phyloP scores from a whole-genome alignment of 1,140 invertebrate species.

The Drosophila ananassae region DNA sequence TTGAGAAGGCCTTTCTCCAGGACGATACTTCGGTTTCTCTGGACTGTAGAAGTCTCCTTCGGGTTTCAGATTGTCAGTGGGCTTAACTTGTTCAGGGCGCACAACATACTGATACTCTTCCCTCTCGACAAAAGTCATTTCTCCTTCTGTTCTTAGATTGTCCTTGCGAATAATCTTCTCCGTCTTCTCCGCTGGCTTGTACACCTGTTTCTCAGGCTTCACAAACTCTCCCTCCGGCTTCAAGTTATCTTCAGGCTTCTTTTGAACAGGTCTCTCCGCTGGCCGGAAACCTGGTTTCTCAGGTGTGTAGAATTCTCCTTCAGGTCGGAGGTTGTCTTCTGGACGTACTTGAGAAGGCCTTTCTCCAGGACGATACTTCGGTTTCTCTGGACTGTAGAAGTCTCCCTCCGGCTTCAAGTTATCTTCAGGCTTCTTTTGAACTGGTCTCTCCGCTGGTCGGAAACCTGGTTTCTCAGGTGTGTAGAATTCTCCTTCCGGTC shows the following conservation, averaged over 20 bases:
- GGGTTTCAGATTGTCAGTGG: conserved; percentile 86
- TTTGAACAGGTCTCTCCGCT: conserved; percentile 84
- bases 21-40: conserved; percentile 71
- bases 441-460: no score
- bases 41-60: conserved; percentile 86
- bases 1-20: conserved; percentile 84
- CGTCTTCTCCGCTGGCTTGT: conserved; percentile 75
- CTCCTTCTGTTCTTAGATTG: conserved; percentile 85
- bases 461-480: no score
- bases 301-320: conserved; percentile 84
- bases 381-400: conserved; percentile 78
- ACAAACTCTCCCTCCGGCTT: conserved; percentile 86
- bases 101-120: conserved; percentile 84
- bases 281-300: conserved; percentile 84
- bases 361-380: conserved; percentile 66
- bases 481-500: no score
- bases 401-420: conserved; percentile 89
- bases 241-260: conserved; percentile 83
- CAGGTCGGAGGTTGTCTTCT: conserved; percentile 85
- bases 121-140: conserved; percentile 84
- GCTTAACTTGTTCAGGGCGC: conserved; percentile 85
- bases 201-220: conserved; percentile 73
- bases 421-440: no score
- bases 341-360: conserved; percentile 74
- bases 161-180: conserved; percentile 84